Base-by-base conservation (phyloP, 1,140 invertebrate genomes). In the Drosophila lowei region DNA sequence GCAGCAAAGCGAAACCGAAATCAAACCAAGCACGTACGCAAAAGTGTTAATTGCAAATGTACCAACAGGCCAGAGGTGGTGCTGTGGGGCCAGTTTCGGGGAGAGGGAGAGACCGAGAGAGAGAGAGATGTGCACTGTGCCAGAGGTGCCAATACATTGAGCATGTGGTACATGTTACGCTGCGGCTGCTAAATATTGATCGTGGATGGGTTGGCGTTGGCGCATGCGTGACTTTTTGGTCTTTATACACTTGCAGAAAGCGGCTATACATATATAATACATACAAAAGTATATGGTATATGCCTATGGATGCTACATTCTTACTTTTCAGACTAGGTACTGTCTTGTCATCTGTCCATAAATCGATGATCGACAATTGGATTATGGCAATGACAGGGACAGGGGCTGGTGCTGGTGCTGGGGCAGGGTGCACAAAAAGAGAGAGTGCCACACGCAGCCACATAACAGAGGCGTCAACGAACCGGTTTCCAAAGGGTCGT, bases 21-120 rank as follows among this genome's bases (percentile, higher is more conserved):
- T 70, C 66, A 70, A 70, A 30, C 70, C 81, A 77, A 74, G 83
- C 81, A 86, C 81, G 81, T 88, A 86, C 83, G 68, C 83, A 75
- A 83, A 88, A 86, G 83, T 86, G 81, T 88, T 86, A 86, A 86
- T 86, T 86, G 81, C 81, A 88, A 86, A 85, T 84, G 80, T 86
- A 75, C 72, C 74, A 79, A 74, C 54, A 63, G 63, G 54, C 53
- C 55, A 58, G 54, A 54, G 63, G 44, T 50, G 23, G 23, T 25
- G 23, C 4, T 25, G 3, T 25, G 23, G 0, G 5, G 4, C 0
- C 5, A 5, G 4, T 25, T 0, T 0, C 5, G 23, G 3, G 5
- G 23, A 25, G 23, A 25, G 4, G 5, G 23, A 28, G n/a, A 5
- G 38, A 23, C 9, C 7, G 6, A 34, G 30, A 34, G 30, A 11